Evolutionary conservation across 2,113 vertebrate genomes (phyloP), one percentile per base, ranked within the genome.

Genomic region (Microtus oregoni): DNA sequence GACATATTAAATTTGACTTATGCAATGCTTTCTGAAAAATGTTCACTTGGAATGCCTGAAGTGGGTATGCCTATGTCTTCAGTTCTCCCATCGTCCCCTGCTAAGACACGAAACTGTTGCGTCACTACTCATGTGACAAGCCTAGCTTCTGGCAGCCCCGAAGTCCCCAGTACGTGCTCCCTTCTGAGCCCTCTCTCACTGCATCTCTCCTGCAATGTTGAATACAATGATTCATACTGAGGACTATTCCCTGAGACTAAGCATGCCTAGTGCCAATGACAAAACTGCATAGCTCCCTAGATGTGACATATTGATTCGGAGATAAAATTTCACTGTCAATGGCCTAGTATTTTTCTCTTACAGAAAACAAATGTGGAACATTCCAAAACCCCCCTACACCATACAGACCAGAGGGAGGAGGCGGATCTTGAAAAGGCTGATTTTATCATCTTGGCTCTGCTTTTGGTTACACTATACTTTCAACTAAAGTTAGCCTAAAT

Each of bases 301-400:
- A 41, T 63, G 0, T 77, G 75, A 72, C 28, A 83, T 8, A 35
- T 91, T 95, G 47, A 85, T 32, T 92, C 73, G 47, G 26, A 22
- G 92, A 82, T 72, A 90, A 73, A 92, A 92, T 61, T 70, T 70
- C 47, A n/a, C 41, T 68, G 58, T 67, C 96, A 96, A 92, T 78
- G 13, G 4, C 67, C 35, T 85, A 81, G 35, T n/a, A 83, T 89
- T 92, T 91, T 91, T 87, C 20, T 79, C 38, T 41, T 67, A 94
- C 3, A 47, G 67, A 67, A 96, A 92, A 63, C 0, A 94, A 91
- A 94, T 70, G 4, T 58, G 12, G 19, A 95, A 55, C 10, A 28
- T 92, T 93, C 70, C n/a, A 90, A 94, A 83, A 5, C 9, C 26
- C 22, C 8, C 47, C 55, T 32, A 88, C 41, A 96, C 5, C 58